Conservation (phyloP, 30 jellyfish, hydroid and myxozoan species). For the Aurelia sp. region DNA sequence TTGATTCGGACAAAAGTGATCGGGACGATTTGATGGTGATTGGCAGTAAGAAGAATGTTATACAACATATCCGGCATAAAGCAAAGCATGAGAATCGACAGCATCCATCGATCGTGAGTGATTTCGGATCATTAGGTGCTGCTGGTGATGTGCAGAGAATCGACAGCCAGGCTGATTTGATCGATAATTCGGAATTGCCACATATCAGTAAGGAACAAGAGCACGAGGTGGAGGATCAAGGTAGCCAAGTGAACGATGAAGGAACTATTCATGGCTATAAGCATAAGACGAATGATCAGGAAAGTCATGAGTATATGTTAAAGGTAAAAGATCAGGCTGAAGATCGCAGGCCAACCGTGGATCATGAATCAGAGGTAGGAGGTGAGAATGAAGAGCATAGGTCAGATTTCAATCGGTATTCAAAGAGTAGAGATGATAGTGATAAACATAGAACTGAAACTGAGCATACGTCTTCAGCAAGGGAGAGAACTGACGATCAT, state of each 20-base stretch:
- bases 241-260: slow-evolving; percentile 32
- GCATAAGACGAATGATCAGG: not conserved
- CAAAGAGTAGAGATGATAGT: not conserved
- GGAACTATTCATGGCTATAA: slow-evolving; percentile 28
- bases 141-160: slow-evolving; percentile 32
- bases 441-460: too few relatives aligned
- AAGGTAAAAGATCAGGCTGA: not conserved
- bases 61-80: not conserved
- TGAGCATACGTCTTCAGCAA: too few relatives aligned
- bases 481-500: too few relatives aligned
- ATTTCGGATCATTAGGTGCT: slow-evolving; percentile 65
- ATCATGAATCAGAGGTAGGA: not conserved
- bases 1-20: slow-evolving; percentile 3
- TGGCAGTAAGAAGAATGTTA: not conserved
- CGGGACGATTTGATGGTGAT: not conserved
- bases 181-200: slow-evolving; percentile 33
- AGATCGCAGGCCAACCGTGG: not conserved
- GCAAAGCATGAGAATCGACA: slow-evolving; percentile 6
- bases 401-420: not conserved
- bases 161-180: slow-evolving; percentile 10
- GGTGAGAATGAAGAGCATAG: not conserved
- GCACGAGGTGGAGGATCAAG: not conserved
- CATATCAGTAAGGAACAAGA: not conserved
- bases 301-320: not conserved
- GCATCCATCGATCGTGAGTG: slow-evolving; percentile 28